Evolutionary conservation across 2,113 vertebrate species (phyloP), one percentile per base, ranked within the genome.

Genomic region (Balaenoptera acutorostrata): DNA sequence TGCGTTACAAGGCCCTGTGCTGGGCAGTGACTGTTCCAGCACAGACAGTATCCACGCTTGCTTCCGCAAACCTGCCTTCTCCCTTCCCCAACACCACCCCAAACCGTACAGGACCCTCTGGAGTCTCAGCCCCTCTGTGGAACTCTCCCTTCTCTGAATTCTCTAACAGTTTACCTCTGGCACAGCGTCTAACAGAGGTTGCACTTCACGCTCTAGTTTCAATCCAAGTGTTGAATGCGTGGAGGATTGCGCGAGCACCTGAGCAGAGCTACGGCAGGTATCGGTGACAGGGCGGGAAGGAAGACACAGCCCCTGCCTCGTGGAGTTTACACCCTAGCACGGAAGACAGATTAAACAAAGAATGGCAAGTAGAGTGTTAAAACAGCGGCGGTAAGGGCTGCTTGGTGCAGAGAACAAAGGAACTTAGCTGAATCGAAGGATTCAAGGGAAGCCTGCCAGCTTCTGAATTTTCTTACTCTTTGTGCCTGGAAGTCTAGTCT

Each of bases 1-100:
- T 0, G 0, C 1, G 3, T 23, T 23, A 41, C 33, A 5, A 0
- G 31, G 12, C 59, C 10, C 68, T 33, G 2, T 15, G 27, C 36
- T 11, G 9, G 44, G 27, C 55, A 82, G 8, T 41, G 44, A 20
- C 25, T 74, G 57, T 39, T 36, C n/a, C 8, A 49, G 36, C n/a
- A 72, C 31, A 21, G 10, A 49, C 1, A 36, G 25, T 12, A 64
- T 7, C 39, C 9, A 0, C 25, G 59, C 36, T 52, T 6, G 17
- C 33, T 55, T 49, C 55, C 77, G 5, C 69, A 27, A 0, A 9
- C 25, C 5, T 27, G 23, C 21, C 23, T 44, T 9, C 41, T 39
- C 10, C 39, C 29, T 81, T 69, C 14, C 9, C 68, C 29, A n/a
- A 33, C n/a, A 25, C 14, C 6, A 41, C 4, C 14, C 17, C 23